Evolutionary conservation across 2,113 vertebrate genomes (phyloP).

Genomic region (Paramormyrops kingsleyae): DNA sequence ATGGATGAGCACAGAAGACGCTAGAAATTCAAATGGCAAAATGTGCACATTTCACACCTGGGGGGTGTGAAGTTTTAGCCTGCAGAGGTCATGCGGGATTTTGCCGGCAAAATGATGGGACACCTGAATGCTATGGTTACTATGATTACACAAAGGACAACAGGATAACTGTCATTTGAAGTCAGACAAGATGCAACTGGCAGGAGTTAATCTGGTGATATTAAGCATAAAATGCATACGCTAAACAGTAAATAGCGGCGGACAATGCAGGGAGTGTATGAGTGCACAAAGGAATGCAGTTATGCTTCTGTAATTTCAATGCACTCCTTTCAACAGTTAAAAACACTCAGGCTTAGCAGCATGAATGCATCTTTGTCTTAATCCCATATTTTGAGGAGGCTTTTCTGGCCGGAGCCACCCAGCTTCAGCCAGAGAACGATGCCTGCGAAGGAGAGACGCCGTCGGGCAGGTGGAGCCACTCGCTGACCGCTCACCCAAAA

Average conservation of each 20-base stretch:
- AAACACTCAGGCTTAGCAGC: not conserved
- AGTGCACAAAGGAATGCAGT: not conserved
- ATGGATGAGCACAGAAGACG: not conserved
- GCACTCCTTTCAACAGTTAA: not conserved
- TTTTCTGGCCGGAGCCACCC: not conserved
- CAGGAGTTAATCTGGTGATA: not conserved
- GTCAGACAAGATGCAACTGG: not conserved
- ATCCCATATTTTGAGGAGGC: not conserved
- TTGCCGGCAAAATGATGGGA: not conserved
- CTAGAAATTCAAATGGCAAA: not conserved
- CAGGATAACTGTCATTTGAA: not conserved
- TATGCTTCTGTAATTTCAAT: slow-evolving; percentile 1
- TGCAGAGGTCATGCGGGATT: not conserved
- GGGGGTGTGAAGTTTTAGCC: not conserved
- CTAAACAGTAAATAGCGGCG: not conserved
- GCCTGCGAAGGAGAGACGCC: not conserved
- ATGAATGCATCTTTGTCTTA: not conserved
- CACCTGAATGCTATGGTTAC: not conserved
- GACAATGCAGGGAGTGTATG: not conserved
- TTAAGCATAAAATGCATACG: not conserved
- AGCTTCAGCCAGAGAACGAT: not conserved
- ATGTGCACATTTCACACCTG: not conserved
- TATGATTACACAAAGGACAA: not conserved
- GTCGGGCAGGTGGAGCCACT: not conserved
- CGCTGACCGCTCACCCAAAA: not conserved